Percentiles rank a stretch among this genome's conserved stretches.
phyloP scores from a whole-genome alignment of 2,113 vertebrate genomes.

The Morone chrysops region DNA sequence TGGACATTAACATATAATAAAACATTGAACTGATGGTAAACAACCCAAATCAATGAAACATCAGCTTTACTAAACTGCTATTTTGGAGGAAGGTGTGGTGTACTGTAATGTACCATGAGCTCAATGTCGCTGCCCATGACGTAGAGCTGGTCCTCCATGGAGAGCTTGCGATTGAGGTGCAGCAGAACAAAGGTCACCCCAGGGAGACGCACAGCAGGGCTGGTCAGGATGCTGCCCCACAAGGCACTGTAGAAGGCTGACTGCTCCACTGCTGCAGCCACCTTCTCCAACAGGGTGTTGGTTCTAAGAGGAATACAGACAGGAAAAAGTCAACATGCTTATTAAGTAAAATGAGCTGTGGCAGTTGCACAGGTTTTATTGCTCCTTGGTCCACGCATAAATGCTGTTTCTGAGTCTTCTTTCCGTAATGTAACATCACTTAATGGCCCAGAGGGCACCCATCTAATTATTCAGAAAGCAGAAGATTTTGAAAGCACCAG shows the following conservation, averaged over 20 bases:
- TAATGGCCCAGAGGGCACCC: neutral
- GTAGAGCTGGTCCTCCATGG: slow-evolving; percentile 99
- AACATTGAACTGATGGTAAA: too few relatives aligned
- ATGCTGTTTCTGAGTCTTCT: neutral
- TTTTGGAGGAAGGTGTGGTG: neutral
- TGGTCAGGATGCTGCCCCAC: slow-evolving; percentile 98
- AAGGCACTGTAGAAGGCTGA: slow-evolving; percentile 97
- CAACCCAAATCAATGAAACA: neutral
- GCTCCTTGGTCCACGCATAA: neutral
- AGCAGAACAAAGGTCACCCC: slow-evolving; percentile 96
- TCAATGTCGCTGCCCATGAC: slow-evolving; percentile 99
- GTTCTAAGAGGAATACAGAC: slow-evolving; percentile 83
- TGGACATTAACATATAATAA: too few relatives aligned
- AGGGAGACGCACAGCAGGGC: slow-evolving; percentile 94
- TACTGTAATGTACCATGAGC: slow-evolving; percentile 89
- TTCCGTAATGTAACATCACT: neutral
- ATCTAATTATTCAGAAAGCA: neutral
- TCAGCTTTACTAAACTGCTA: neutral
- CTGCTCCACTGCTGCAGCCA: slow-evolving; percentile 95
- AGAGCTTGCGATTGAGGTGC: slow-evolving; percentile 97
- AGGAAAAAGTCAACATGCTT: neutral
- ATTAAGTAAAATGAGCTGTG: neutral
- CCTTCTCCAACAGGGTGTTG: slow-evolving; percentile 95
- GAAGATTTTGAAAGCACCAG: neutral
- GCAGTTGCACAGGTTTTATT: neutral